Base-by-base conservation (phyloP, 2,888 invertebrate genomes). In the Saturnia pavonia region DNA sequence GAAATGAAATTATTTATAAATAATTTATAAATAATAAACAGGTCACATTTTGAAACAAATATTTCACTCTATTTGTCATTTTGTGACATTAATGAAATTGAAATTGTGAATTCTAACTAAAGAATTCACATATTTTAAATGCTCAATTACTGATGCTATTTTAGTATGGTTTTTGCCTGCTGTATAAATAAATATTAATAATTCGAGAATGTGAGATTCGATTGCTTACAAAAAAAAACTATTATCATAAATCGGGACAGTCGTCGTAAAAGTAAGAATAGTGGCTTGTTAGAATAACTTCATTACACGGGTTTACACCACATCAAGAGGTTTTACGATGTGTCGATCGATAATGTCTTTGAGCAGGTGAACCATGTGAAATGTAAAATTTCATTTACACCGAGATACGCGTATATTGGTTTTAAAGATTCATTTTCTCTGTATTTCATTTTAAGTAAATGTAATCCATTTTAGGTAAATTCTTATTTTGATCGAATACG, bases 271-370 rank as follows among this genome's bases (percentile, higher is more conserved):
- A 86, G 82, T 80, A 76, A 76, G 82, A 81, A 88, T 89, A 86
- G 88, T 84, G 85, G 81, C 88, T 91, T 90, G 91, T 91, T 90
- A 88, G 86, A 78, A 88, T 87, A 88, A 86, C 84, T 89, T 88
- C 88, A 88, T 90, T 89, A 87, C 85, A 77, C 73, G 82, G 82
- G 82, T 89, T 91, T 89, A 91, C 87, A 87, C 81, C 86, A 77
- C 84, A 85, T 86, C 84, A 81, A 80, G 78, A 81, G 25, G 79
- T 86, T 90, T 91, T 91, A 91, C 86, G 87, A 85, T 76, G 77
- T 75, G 75, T 74, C 76, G 76, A 81, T 83, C 84, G 80, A 71
- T 71, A 51, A 51, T 48, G 42, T 67, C 54, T 70, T 42, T 34
- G 42, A 65, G 48, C 65, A 70, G 40, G 65, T 68, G 63, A 65